phyloP scores from a whole-genome alignment of 2,797 vertebrate species.

The Lerista edwardsae region DNA sequence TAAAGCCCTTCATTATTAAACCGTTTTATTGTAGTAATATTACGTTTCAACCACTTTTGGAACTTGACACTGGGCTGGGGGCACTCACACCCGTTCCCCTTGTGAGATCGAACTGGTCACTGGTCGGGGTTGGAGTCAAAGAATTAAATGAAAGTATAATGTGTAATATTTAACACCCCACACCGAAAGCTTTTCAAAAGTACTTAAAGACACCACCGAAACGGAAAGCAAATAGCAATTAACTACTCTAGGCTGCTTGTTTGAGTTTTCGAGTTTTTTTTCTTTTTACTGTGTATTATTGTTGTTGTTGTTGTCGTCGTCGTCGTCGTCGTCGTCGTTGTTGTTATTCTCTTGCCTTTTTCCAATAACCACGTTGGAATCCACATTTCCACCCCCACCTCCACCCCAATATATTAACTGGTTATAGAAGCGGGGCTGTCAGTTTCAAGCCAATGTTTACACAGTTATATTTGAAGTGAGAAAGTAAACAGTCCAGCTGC shows the following conservation, averaged over 20 bases:
- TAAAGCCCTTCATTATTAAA: conserved; percentile 87
- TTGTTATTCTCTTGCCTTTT: conserved; percentile 1
- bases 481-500: conserved; percentile 79
- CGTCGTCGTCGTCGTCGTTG: not conserved
- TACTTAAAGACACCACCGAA: not conserved
- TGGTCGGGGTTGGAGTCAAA: conserved; percentile 54
- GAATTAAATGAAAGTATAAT: conserved; percentile 59
- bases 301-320: not conserved
- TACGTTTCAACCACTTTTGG: conserved; percentile 79
- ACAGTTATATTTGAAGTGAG: conserved; percentile 78
- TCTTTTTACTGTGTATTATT: not conserved
- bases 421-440: conserved; percentile 67
- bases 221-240: conserved; percentile 18
- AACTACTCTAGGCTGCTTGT: not conserved
- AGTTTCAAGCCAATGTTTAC: conserved; percentile 76
- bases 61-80: conserved; percentile 70
- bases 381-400: conserved; percentile 50
- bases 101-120: conserved; percentile 68
- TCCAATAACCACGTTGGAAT: conserved; percentile 39
- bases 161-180: conserved; percentile 42
- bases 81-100: conserved; percentile 72
- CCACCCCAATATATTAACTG: conserved; percentile 65
- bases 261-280: too few relatives aligned
- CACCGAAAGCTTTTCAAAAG: not conserved
- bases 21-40: conserved; percentile 82